Conservation (phyloP, 2,797 vertebrate genomes). For the Rhabdophis nuchalis region DNA sequence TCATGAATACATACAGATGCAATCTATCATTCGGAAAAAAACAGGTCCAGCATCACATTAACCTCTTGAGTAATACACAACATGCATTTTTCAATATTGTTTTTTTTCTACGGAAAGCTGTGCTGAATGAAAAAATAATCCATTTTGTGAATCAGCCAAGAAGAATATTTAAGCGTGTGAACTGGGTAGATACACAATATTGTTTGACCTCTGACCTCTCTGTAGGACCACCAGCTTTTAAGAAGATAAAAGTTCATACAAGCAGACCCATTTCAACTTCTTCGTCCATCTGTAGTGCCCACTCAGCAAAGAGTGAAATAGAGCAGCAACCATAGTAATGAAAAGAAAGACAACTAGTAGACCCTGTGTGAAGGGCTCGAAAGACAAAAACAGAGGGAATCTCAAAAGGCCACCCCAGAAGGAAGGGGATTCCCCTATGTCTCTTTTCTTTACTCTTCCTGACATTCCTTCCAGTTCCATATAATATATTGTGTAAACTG, state of each 20-base stretch:
- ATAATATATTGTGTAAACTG: not conserved
- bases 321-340: not conserved
- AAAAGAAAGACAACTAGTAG: not conserved
- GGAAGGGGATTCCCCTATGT: not conserved
- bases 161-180: not conserved
- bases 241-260: not conserved
- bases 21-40: not conserved
- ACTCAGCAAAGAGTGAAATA: not conserved
- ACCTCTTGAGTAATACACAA: slow-evolving; percentile 7
- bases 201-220: not conserved
- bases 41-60: not conserved
- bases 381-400: not conserved
- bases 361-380: not conserved
- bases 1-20: not conserved
- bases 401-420: not conserved
- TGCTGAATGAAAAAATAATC: slow-evolving; percentile 17
- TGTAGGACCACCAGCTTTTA: not conserved
- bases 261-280: not conserved
- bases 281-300: not conserved
- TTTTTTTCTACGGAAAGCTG: not conserved
- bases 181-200: not conserved
- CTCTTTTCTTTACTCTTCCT: not conserved
- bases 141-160: not conserved
- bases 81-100: not conserved
- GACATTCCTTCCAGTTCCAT: not conserved